Percentiles rank a stretch among this genome's conserved stretches.
Conservation (phyloP, 2,888 invertebrate genomes). For the Harpalus rufipes region DNA sequence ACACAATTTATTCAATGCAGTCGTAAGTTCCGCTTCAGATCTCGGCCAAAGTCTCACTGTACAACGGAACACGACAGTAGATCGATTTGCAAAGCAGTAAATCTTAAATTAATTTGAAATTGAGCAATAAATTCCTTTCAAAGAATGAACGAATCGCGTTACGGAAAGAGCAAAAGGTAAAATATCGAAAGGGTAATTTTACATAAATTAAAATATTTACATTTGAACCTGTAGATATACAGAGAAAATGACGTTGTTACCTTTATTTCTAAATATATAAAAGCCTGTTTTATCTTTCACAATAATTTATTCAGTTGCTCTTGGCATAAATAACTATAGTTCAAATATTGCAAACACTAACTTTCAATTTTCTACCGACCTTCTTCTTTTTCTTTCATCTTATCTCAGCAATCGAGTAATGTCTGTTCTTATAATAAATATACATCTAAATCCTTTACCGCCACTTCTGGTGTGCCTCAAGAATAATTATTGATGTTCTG, state of each 20-base stretch:
- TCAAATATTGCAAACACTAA: too few species aligned
- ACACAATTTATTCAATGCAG: conserved; percentile 46
- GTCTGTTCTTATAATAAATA: too few species aligned
- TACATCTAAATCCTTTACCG: too few species aligned
- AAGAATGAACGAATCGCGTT: conserved; percentile 38
- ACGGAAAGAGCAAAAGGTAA: conserved; percentile 1
- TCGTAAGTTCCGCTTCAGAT: conserved; percentile 11
- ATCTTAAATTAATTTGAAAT: conserved; percentile 60
- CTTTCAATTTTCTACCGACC: too few species aligned
- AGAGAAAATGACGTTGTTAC: background rate
- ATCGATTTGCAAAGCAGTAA: conserved; percentile 42
- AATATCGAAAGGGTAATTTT: conserved; percentile 23
- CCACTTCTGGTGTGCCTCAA: too few species aligned
- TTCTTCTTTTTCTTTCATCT: too few species aligned
- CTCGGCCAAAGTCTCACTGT: conserved; percentile 19
- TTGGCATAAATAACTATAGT: too few species aligned
- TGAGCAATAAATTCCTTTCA: conserved; percentile 61
- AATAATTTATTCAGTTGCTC: too few species aligned
- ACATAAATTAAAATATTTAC: conserved; percentile 25
- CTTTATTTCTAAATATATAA: too few species aligned
- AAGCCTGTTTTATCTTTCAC: too few species aligned
- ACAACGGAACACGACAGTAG: conserved; percentile 44
- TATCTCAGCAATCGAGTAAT: too few species aligned
- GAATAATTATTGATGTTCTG: too few species aligned
- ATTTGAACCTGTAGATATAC: background rate